These are phyloP conservation scores for Pteropus alecto DNA, from an alignment of 2,113 vertebrate genomes.

Conservation along the genomic window DNA sequence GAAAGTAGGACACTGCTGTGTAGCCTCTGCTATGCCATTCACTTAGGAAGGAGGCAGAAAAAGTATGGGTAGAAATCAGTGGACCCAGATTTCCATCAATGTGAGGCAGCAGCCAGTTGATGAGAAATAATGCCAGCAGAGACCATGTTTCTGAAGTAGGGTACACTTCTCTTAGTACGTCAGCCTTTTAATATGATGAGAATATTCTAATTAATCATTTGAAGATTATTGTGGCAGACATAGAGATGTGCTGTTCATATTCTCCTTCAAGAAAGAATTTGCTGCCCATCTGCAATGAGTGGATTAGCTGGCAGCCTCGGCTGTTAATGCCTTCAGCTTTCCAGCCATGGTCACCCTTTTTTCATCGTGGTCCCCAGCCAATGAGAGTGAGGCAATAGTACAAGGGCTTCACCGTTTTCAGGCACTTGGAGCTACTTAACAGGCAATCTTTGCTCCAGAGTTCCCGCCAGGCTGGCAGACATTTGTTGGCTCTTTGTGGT, in stretches of 20 bases:
- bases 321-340: neutral
- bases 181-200: neutral
- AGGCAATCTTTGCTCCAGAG: rapidly evolving
- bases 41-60: neutral
- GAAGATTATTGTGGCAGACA: neutral
- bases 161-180: neutral
- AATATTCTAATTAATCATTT: neutral
- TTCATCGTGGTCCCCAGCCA: neutral
- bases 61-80: neutral
- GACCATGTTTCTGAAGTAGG: neutral
- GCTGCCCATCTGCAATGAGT: neutral
- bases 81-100: rapidly evolving
- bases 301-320: neutral
- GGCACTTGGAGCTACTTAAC: neutral
- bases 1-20: neutral
- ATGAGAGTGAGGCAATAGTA: neutral
- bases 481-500: neutral
- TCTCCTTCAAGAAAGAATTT: neutral
- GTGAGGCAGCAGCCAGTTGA: neutral
- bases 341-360: neutral
- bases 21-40: neutral
- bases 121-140: neutral
- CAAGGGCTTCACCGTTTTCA: neutral
- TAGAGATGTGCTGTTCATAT: neutral
- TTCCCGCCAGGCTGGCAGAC: neutral